Conservation (phyloP, 1,140 invertebrate genomes). For the Propsilocerus akamusi region DNA sequence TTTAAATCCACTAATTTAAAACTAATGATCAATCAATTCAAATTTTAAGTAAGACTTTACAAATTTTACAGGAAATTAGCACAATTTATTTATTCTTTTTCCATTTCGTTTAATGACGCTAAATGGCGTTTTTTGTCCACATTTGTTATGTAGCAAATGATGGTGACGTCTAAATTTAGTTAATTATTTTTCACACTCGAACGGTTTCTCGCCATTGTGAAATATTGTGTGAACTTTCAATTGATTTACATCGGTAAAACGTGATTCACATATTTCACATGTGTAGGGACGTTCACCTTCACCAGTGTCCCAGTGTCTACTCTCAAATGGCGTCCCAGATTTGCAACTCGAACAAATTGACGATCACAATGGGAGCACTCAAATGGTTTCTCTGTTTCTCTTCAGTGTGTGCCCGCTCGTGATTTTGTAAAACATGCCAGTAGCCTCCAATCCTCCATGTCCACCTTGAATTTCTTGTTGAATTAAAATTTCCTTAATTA, state of each 20-base stretch:
- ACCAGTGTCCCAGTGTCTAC: slow-evolving; percentile 42
- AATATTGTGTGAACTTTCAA: slow-evolving; percentile 46
- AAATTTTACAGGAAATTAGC: too few relatives aligned
- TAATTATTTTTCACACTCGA: slow-evolving; percentile 34
- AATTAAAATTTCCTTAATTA: too few relatives aligned
- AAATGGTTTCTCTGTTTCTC: slow-evolving; percentile 94
- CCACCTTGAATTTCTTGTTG: too few relatives aligned
- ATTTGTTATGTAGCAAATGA: slow-evolving; percentile 72
- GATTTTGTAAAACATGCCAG: slow-evolving; percentile 89
- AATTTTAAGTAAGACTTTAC: too few relatives aligned
- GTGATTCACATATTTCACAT: slow-evolving; percentile 26
- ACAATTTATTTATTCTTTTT: too few relatives aligned
- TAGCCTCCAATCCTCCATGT: too few relatives aligned
- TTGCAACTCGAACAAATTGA: slow-evolving; percentile 86
- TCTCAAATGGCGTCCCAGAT: slow-evolving; percentile 55
- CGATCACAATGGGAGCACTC: slow-evolving; percentile 83
- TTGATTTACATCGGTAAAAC: slow-evolving; percentile 37
- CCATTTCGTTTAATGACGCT: too few relatives aligned
- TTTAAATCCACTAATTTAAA: too few relatives aligned
- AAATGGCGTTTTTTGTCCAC: too few relatives aligned
- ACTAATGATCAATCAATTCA: too few relatives aligned
- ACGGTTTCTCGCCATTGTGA: neutral
- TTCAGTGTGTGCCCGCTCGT: slow-evolving; percentile 90
- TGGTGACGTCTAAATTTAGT: slow-evolving; percentile 63
- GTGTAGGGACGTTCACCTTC: slow-evolving; percentile 33